Conservation (phyloP, 2,888 invertebrate species). For the Lycocerus yunnanus region DNA sequence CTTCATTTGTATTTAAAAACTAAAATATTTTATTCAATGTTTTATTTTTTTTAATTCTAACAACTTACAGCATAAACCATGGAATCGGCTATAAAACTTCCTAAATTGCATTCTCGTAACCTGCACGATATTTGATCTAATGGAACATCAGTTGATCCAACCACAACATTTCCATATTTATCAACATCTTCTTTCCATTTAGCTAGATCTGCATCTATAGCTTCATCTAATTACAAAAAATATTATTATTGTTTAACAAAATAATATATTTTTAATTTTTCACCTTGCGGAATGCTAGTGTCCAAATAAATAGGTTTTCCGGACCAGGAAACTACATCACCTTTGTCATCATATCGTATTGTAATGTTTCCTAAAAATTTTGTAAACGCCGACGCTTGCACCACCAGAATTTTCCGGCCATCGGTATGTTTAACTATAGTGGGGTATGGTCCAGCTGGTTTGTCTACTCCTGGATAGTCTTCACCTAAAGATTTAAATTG, state of each 20-base stretch:
- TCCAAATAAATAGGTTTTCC: slow-evolving; percentile 76
- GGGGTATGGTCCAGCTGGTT: slow-evolving; percentile 69
- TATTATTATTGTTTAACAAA: not conserved
- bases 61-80: slow-evolving; percentile 58
- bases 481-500: too few species aligned
- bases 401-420: slow-evolving; percentile 65
- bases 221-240: slow-evolving; percentile 58
- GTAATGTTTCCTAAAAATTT: slow-evolving; percentile 80
- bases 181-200: slow-evolving; percentile 66
- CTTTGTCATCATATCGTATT: slow-evolving; percentile 69
- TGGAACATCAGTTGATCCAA: slow-evolving; percentile 65
- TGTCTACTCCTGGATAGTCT: slow-evolving; percentile 57
- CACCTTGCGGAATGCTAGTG: slow-evolving; percentile 67
- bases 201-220: slow-evolving; percentile 62
- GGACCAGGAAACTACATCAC: slow-evolving; percentile 65
- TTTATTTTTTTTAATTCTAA: not conserved
- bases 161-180: slow-evolving; percentile 57
- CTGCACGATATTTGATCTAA: slow-evolving; percentile 63
- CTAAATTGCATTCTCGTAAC: slow-evolving; percentile 72
- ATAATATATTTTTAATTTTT: not conserved
- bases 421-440: slow-evolving; percentile 65
- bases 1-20: slow-evolving; percentile 58
- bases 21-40: slow-evolving; percentile 38
- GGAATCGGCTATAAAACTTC: slow-evolving; percentile 74
- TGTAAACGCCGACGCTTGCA: slow-evolving; percentile 74